Conservation (phyloP, 2,888 invertebrate species). For the Leptinotarsa juncta region DNA sequence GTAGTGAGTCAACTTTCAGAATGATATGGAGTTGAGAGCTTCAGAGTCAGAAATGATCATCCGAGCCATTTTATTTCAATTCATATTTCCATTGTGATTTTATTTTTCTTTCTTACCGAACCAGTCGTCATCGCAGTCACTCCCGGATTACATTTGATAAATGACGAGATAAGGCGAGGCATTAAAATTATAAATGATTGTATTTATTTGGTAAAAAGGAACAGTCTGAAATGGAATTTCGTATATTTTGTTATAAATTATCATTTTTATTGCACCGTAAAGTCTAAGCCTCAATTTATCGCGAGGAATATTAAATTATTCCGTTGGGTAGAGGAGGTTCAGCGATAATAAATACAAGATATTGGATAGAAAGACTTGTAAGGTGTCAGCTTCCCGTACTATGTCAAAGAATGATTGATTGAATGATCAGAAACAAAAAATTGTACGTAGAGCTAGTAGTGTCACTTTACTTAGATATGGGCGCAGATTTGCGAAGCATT, state of each 20-base stretch:
- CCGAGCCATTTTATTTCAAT: no score
- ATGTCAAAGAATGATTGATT: background rate
- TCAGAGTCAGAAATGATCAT: no score
- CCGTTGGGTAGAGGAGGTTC: conserved; percentile 58
- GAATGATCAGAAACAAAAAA: background rate
- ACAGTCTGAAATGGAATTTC: conserved; percentile 58
- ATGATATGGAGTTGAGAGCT: no score
- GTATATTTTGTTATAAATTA: conserved; percentile 67
- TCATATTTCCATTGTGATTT: background rate
- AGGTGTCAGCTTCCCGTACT: conserved; percentile 54
- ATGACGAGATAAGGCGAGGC: conserved; percentile 50
- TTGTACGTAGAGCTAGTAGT: no score
- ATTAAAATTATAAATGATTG: conserved; percentile 59
- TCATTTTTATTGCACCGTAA: conserved; percentile 66
- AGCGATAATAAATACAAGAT: conserved; percentile 65
- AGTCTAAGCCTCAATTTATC: conserved; percentile 67
- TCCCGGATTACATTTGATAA: conserved; percentile 46
- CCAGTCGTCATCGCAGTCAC: background rate
- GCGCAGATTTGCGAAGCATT: no score
- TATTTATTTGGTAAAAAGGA: conserved; percentile 53
- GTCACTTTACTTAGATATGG: no score
- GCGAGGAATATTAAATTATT: conserved; percentile 67
- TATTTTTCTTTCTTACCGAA: background rate
- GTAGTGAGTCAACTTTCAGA: no score
- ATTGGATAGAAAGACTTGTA: conserved; percentile 64